Evolutionary conservation across 2,888 invertebrate genomes (phyloP), one percentile per base, ranked within the genome.

Genomic region (Oxyteleia sp.): DNA sequence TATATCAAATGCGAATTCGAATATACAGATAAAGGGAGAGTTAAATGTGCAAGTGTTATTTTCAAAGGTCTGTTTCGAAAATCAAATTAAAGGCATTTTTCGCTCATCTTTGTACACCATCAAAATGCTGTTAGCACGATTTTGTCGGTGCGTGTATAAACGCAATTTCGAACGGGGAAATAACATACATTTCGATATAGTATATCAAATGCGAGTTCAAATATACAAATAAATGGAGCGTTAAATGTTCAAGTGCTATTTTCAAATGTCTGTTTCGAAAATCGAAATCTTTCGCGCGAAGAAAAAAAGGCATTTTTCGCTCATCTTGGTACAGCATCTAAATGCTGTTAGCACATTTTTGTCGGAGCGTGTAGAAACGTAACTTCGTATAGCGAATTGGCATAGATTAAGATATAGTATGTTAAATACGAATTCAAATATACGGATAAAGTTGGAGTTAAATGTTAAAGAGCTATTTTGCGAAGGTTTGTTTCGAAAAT

Each of bases 331-430:
- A n/a, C n/a, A n/a, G n/a, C n/a, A 29, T 13, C n/a, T 55, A 63
- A 45, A 18, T 26, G n/a, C 32, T 63, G 76, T 59, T 76, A 68
- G 20, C 59, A 11, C 55, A 47, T 11, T 51, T 41, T 76, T 79
- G 71, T 78, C 63, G 15, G 20, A 51, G 38, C 55, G 41, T 80
- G 71, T 66, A 23, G 43, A 57, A 71, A 59, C 38, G 47, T 66
- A 72, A 80, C 72, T 80, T 80, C 20, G 29, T 47, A 41, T 35
- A 4, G n/a, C n/a, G 59, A 80, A 80, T 80, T 80, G 74, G 35
- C 72, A 80, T 80, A 79, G 63, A 71, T 79, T 69, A 47, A 45
- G 23, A 45, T 47, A 61, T 18, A 76, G 51, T 29, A 32, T 26
- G 29, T 16, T 16, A 29, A 23, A 49, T 35, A 15, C 26, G 20